Conservation (phyloP, 1,140 invertebrate species). For the Agrypnia vestita region DNA sequence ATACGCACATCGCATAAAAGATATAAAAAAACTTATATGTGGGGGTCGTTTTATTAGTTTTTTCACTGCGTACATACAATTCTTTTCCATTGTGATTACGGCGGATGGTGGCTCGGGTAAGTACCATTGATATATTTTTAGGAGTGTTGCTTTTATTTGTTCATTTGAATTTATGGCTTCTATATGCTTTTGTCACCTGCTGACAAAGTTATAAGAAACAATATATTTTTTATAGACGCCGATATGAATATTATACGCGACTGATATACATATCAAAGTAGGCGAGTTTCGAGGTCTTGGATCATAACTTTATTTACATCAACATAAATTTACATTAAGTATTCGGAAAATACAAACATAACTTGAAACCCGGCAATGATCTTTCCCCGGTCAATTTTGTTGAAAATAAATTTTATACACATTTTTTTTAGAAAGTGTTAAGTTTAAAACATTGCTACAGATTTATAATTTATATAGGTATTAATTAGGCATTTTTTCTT, state of each 20-base stretch:
- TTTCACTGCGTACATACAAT: constrained; percentile 43
- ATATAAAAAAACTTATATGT: constrained; percentile 55
- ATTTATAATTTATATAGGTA: too few species aligned
- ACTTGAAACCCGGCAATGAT: constrained; percentile 10
- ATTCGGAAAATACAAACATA: constrained; percentile 20
- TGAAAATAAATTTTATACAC: too few species aligned
- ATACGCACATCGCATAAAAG: constrained; percentile 61
- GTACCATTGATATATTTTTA: constrained; percentile 25
- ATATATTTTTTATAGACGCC: constrained; percentile 46
- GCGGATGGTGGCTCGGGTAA: constrained; percentile 16
- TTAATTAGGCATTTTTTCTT: too few species aligned
- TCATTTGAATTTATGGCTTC: constrained; percentile 50
- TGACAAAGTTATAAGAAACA: constrained; percentile 46
- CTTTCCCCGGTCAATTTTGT: constrained; percentile 23
- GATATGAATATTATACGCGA: constrained; percentile 41
- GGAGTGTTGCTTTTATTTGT: constrained; percentile 52
- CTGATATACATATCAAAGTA: constrained; percentile 4
- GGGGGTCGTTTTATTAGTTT: constrained; percentile 58
- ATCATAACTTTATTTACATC: constrained; percentile 39
- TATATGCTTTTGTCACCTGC: constrained; percentile 47
- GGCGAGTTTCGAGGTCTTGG: neutral
- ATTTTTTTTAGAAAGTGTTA: too few species aligned
- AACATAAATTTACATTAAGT: constrained; percentile 37
- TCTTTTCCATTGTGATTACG: constrained; percentile 60
- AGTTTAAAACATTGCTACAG: too few species aligned